phyloP scores from a whole-genome alignment of 1,140 invertebrate species.

The Apis mellifera region DNA sequence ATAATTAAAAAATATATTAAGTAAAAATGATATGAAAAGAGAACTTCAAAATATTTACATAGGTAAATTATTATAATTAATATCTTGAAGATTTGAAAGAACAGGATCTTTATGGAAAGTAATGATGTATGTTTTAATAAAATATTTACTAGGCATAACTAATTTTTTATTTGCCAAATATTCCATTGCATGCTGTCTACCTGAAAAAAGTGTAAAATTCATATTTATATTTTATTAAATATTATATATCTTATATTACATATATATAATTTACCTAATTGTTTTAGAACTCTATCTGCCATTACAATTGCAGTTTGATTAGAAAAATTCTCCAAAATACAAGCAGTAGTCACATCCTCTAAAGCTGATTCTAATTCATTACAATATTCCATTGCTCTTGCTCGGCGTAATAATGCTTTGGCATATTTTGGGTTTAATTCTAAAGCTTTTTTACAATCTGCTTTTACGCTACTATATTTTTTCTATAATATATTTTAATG shows the following conservation, averaged over 20 bases:
- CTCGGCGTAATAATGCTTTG: constrained; percentile 93
- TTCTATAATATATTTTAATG: constrained; percentile 80
- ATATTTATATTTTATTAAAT: constrained; percentile 14
- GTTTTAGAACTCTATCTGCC: constrained; percentile 93
- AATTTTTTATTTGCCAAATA: constrained; percentile 86
- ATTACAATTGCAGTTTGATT: constrained; percentile 89
- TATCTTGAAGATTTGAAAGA: constrained; percentile 69
- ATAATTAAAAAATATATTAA: background rate
- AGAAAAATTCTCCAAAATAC: constrained; percentile 93
- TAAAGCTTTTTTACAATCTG: constrained; percentile 93
- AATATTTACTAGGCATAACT: constrained; percentile 90
- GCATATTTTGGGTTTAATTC: constrained; percentile 93
- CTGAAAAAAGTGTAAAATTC: constrained; percentile 72
- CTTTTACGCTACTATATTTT: constrained; percentile 91
- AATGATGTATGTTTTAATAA: constrained; percentile 91
- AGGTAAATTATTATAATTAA: constrained; percentile 50
- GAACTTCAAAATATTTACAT: constrained; percentile 61
- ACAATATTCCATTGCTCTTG: constrained; percentile 90
- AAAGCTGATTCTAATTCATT: constrained; percentile 90
- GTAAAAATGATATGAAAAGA: constrained; percentile 1
- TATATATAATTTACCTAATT: constrained; percentile 83
- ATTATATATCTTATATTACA: background rate
- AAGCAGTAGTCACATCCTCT: constrained; percentile 96
- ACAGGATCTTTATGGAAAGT: constrained; percentile 94
- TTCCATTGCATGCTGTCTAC: constrained; percentile 87